phyloP scores from a whole-genome alignment of 2,113 vertebrate genomes.

The Psephotus haematonotus region DNA sequence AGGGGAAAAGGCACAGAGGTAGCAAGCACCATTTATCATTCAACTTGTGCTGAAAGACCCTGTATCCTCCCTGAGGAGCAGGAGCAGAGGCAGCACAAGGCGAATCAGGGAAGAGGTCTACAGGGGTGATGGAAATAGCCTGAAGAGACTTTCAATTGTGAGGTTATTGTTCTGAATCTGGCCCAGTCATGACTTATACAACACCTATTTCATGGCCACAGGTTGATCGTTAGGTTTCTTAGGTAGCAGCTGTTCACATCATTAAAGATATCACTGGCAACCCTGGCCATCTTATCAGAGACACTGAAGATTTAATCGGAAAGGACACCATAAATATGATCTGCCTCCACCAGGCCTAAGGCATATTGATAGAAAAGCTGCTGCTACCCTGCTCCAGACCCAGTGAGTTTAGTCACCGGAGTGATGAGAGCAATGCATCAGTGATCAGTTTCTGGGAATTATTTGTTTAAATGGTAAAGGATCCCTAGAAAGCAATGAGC shows the following conservation, averaged over 20 bases:
- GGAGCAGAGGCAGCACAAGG: neutral
- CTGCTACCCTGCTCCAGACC: neutral
- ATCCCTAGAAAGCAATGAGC: neutral
- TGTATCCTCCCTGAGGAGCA: neutral
- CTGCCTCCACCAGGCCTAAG: neutral
- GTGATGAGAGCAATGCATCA: neutral
- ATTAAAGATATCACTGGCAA: neutral
- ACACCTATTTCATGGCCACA: neutral
- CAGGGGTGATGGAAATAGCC: neutral
- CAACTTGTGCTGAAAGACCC: neutral
- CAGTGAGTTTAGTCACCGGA: neutral
- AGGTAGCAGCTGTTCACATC: neutral
- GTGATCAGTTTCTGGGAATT: neutral
- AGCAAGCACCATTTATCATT: neutral
- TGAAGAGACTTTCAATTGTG: neutral
- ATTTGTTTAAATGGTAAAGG: neutral
- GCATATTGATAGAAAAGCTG: neutral
- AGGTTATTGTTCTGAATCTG: neutral
- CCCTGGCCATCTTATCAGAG: neutral
- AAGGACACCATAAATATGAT: slow-evolving; percentile 15
- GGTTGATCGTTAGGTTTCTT: neutral
- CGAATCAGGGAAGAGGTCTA: accelerated
- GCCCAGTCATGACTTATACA: neutral
- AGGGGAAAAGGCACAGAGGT: neutral
- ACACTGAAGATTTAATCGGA: neutral